Conservation (phyloP, 92 coral and sea anemone genomes). For the Actinernus sp. region DNA sequence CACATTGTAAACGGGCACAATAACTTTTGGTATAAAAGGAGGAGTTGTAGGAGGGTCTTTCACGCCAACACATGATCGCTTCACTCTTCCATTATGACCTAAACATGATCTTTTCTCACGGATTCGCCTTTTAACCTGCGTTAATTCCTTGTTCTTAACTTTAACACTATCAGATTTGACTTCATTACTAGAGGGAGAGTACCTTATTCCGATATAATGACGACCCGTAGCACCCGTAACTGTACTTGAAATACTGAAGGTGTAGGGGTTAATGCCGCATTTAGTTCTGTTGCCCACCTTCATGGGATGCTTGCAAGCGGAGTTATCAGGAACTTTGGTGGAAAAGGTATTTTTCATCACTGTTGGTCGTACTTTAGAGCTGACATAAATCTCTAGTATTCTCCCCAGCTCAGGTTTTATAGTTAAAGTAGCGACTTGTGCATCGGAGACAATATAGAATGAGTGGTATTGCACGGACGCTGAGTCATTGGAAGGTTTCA, state of each 20-base stretch:
- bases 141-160: constrained; percentile 1
- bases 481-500: constrained; percentile 69
- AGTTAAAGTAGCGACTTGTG: constrained; percentile 37
- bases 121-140: constrained; percentile 6
- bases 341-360: constrained; percentile 44
- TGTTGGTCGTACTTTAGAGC: constrained; percentile 43
- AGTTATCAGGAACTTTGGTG: constrained; percentile 55
- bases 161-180: too few relatives aligned
- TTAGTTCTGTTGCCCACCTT: constrained; percentile 6
- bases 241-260: constrained; percentile 60
- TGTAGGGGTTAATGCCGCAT: constrained; percentile 72
- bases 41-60: constrained; percentile 89
- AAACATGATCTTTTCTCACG: constrained; percentile 58
- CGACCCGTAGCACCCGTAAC: constrained; percentile 73
- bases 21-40: constrained; percentile 68
- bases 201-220: constrained; percentile 83
- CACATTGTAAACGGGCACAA: constrained; percentile 74
- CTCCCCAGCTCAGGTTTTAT: constrained; percentile 55
- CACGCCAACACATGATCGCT: constrained; percentile 83
- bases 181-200: constrained; percentile 16
- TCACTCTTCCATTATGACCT: constrained; percentile 79
- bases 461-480: constrained; percentile 56
- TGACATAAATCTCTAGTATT: constrained; percentile 54
- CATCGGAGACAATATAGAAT: constrained; percentile 44
- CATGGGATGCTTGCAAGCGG: constrained; percentile 38